Evolutionary conservation across 2,113 vertebrate genomes (phyloP).

Genomic region (Crotophaga sulcirostris): DNA sequence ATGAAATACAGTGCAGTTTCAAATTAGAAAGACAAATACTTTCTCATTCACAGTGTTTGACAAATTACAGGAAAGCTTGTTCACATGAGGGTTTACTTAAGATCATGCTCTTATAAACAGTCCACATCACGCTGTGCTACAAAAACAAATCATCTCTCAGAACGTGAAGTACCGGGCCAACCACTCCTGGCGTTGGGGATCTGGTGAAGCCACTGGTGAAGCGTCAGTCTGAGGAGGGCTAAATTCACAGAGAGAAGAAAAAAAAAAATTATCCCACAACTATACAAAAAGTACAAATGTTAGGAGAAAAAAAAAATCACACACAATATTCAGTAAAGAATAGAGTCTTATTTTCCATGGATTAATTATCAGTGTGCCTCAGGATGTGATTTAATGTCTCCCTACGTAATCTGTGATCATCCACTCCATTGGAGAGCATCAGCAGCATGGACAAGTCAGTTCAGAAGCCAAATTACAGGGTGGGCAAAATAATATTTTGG

Average conservation of each 20-base stretch:
- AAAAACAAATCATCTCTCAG: constrained; percentile 78
- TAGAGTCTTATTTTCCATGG: not conserved
- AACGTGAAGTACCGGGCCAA: constrained; percentile 99
- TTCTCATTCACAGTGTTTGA: constrained; percentile 80
- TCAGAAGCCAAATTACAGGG: constrained; percentile 25
- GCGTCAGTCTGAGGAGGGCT: constrained; percentile 97
- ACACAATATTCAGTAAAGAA: not conserved
- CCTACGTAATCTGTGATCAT: constrained; percentile 40
- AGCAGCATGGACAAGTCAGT: constrained; percentile 60
- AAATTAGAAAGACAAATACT: constrained; percentile 74
- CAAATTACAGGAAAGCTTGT: constrained; percentile 72
- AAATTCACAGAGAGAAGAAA: constrained; percentile 68
- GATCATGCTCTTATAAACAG: constrained; percentile 87
- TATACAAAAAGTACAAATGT: not conserved
- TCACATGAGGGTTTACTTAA: constrained; percentile 67
- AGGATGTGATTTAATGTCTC: not conserved
- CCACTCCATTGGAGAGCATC: constrained; percentile 70
- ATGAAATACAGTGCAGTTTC: constrained; percentile 77
- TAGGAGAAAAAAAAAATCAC: not conserved
- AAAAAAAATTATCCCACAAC: constrained; percentile 52
- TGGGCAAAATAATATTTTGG: not conserved
- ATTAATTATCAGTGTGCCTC: not conserved
- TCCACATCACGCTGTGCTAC: constrained; percentile 72
- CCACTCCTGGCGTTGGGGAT: constrained; percentile 97
- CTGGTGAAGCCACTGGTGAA: constrained; percentile 86